phyloP scores from a whole-genome alignment of 2,888 invertebrate species.

The Pyrrhia umbra region DNA sequence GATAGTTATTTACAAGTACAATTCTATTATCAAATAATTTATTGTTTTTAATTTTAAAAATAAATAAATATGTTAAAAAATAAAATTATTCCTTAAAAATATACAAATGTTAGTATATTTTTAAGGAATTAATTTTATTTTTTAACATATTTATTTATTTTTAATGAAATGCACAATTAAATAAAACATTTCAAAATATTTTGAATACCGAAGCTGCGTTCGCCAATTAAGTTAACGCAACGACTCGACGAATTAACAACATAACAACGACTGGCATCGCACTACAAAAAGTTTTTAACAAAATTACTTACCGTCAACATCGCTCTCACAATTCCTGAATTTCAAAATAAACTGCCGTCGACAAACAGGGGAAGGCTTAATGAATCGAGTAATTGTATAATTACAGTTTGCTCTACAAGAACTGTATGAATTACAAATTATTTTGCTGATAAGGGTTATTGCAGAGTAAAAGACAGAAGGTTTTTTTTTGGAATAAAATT shows the following conservation, averaged over 20 bases:
- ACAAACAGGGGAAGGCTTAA: slow-evolving; percentile 47
- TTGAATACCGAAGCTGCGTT: background rate
- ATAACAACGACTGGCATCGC: slow-evolving; percentile 11
- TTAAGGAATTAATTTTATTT: too few relatives aligned
- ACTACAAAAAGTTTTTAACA: slow-evolving; percentile 40
- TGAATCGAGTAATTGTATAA: slow-evolving; percentile 66
- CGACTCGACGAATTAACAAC: slow-evolving; percentile 8
- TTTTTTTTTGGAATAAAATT: too few relatives aligned
- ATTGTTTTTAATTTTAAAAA: too few relatives aligned
- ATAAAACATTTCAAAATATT: background rate
- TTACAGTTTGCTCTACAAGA: slow-evolving; percentile 47
- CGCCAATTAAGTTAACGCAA: slow-evolving; percentile 1
- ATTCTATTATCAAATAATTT: too few relatives aligned
- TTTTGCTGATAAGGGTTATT: background rate
- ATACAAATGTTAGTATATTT: too few relatives aligned
- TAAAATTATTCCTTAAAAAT: too few relatives aligned
- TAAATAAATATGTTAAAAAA: too few relatives aligned
- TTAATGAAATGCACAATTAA: background rate
- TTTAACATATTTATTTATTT: too few relatives aligned
- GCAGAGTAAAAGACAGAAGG: too few relatives aligned
- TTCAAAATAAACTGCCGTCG: slow-evolving; percentile 33
- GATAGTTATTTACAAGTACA: too few relatives aligned
- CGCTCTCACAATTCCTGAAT: slow-evolving; percentile 13
- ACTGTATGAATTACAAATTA: slow-evolving; percentile 38
- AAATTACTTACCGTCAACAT: slow-evolving; percentile 26